Evolutionary conservation across 2,797 vertebrate genomes (phyloP).

Genomic region (Selene dorsalis): DNA sequence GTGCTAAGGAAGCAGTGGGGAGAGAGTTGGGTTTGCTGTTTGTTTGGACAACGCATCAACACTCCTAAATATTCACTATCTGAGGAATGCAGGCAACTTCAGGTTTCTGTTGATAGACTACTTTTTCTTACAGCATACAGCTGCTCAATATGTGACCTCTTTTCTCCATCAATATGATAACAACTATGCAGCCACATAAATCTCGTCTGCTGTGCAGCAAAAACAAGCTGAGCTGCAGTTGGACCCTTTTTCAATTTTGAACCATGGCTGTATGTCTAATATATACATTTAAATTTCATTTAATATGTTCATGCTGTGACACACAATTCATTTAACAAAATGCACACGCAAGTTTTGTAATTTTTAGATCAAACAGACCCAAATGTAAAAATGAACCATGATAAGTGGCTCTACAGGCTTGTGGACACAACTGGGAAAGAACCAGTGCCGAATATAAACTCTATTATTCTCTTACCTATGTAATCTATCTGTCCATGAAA

Average conservation of each 20-base stretch:
- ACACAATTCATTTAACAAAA: background rate
- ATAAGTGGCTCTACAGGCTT: background rate
- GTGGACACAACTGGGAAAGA: too few species aligned
- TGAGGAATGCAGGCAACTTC: slow-evolving; percentile 61
- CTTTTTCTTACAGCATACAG: slow-evolving; percentile 49
- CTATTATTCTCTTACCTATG: background rate
- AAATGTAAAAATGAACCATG: background rate
- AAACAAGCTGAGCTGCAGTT: slow-evolving; percentile 4
- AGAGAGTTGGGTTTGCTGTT: slow-evolving; percentile 35
- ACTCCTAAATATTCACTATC: slow-evolving; percentile 48
- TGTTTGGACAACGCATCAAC: slow-evolving; percentile 51
- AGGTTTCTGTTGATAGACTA: slow-evolving; percentile 26
- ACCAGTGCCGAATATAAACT: background rate
- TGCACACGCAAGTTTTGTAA: too few species aligned
- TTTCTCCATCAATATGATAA: slow-evolving; percentile 13
- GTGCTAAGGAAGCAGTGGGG: slow-evolving; percentile 16
- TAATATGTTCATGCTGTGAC: background rate
- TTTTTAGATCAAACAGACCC: too few species aligned
- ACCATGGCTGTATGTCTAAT: background rate
- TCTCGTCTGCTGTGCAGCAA: slow-evolving; percentile 1
- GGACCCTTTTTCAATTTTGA: background rate
- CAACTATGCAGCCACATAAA: slow-evolving; percentile 43
- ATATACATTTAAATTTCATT: background rate
- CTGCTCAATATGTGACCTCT: slow-evolving; percentile 37
- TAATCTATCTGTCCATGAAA: background rate